Evolutionary conservation across 2,888 invertebrate species (phyloP), one percentile per base, ranked within the genome.

Genomic region (Helobdella robusta): DNA sequence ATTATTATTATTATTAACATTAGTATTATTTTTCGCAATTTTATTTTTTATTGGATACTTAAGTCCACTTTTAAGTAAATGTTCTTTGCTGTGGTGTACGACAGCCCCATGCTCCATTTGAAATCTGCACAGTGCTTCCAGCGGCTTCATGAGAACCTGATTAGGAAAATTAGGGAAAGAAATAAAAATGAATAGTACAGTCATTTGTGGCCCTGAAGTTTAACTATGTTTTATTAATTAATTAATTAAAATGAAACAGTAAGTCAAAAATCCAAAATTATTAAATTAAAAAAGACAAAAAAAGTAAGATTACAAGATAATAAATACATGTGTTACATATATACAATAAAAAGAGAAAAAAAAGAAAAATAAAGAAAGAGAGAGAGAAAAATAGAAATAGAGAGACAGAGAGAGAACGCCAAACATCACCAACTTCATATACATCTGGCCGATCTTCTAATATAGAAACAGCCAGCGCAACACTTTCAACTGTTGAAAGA

Each of bases 21-120:
- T 15, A 40, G 15, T 15, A n/a, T 40, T 40, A 40, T n/a, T n/a
- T n/a, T n/a, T n/a, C n/a, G n/a, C n/a, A n/a, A n/a, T 52, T 23
- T 52, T 56, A 32, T 56, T 56, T 69, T 77, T 77, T 25, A 73
- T 72, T 72, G 77, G 79, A 8, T 62, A 62, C 23, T 62, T 46
- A 30, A 78, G 73, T 25, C 80, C 80, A 68, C 78, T 76, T 65
- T 77, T 74, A 3, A 91, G 85, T 71, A 88, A 83, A 81, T 86
- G 89, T 76, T 92, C 91, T 81, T 91, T 92, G 72, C 91, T 92
- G 74, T 92, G 89, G 80, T 94, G 93, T 48, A 88, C 87, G 0
- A 91, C 90, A 36, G 93, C 93, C 15, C 94, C 94, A 81, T 92
- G 89, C 71, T 87, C 84, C 67, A 94, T 79, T 77, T 94, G 93